These are phyloP conservation scores for Chalcis sispes DNA, from an alignment of 2,888 invertebrate species.

Conservation along the genomic window DNA sequence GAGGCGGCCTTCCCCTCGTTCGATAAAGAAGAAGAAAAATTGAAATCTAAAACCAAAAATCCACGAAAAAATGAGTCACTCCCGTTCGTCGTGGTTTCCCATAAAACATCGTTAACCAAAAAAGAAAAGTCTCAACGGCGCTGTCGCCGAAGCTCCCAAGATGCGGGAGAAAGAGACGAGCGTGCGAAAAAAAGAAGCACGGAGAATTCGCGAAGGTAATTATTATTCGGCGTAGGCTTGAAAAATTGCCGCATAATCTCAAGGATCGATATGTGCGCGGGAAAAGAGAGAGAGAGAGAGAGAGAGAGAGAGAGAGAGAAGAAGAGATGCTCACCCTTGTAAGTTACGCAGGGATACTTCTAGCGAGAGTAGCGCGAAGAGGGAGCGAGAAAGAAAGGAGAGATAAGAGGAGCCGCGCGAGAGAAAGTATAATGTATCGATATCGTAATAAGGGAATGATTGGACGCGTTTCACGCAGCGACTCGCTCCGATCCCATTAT, in stretches of 20 bases:
- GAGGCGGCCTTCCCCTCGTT: too few species aligned
- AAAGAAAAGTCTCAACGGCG: background rate
- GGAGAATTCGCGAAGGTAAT: conserved; percentile 66
- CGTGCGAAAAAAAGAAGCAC: conserved; percentile 9
- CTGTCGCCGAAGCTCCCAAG: background rate
- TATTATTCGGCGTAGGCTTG: conserved; percentile 74
- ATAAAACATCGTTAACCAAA: conserved; percentile 50
- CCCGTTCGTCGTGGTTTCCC: too few species aligned
- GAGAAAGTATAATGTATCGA: conserved; percentile 71
- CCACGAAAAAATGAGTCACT: too few species aligned
- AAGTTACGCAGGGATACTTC: background rate
- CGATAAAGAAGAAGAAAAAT: too few species aligned
- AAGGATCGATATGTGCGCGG: conserved; percentile 68
- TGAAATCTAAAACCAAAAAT: too few species aligned
- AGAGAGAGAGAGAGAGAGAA: background rate
- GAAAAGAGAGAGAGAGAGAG: background rate
- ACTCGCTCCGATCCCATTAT: conserved; percentile 64
- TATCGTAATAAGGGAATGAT: conserved; percentile 75
- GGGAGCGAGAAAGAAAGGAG: conserved; percentile 40
- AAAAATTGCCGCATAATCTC: conserved; percentile 75
- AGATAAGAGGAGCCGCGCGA: conserved; percentile 44
- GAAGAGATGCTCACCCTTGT: conserved; percentile 23
- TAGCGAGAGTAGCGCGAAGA: conserved; percentile 15
- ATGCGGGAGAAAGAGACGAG: background rate
- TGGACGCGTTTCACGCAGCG: conserved; percentile 67